These are phyloP conservation scores for Pandemis heparana DNA, from an alignment of 2,888 invertebrate genomes.

Conservation along the genomic window DNA sequence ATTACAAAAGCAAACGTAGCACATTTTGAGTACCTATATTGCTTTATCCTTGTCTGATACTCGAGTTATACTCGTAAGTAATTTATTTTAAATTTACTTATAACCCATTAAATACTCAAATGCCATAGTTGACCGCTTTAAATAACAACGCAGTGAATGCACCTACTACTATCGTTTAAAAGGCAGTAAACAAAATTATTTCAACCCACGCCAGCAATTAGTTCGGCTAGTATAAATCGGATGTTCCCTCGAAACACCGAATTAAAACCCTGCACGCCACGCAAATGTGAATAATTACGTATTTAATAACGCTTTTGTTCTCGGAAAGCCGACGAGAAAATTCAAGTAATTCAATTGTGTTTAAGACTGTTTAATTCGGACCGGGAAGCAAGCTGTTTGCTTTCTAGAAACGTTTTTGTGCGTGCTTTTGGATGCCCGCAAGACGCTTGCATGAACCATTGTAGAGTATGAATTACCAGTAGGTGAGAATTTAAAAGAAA, in stretches of 20 bases:
- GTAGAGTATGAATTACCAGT: not conserved
- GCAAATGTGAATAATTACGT: constrained; percentile 85
- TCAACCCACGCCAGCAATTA: constrained; percentile 82
- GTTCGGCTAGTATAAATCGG: constrained; percentile 84
- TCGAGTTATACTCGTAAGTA: not conserved
- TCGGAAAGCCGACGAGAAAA: constrained; percentile 79
- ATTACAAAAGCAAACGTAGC: no score
- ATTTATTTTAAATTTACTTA: not conserved
- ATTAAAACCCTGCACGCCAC: constrained; percentile 82
- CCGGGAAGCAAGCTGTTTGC: constrained; percentile 70
- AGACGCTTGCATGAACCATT: not conserved
- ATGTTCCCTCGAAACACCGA: constrained; percentile 71
- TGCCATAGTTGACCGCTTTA: constrained; percentile 25
- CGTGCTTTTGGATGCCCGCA: constrained; percentile 46
- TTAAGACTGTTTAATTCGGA: constrained; percentile 81
- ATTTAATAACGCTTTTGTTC: constrained; percentile 86
- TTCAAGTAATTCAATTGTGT: constrained; percentile 86
- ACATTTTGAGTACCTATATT: no score
- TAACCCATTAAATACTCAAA: not conserved
- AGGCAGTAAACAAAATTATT: constrained; percentile 84
- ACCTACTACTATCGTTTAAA: constrained; percentile 74
- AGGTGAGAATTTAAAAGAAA: not conserved
- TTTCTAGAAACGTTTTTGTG: constrained; percentile 70
- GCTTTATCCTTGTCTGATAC: not conserved
- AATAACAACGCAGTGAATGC: constrained; percentile 24